Conservation (phyloP, 2,888 invertebrate species). For the Yponomeuta cagnagella region DNA sequence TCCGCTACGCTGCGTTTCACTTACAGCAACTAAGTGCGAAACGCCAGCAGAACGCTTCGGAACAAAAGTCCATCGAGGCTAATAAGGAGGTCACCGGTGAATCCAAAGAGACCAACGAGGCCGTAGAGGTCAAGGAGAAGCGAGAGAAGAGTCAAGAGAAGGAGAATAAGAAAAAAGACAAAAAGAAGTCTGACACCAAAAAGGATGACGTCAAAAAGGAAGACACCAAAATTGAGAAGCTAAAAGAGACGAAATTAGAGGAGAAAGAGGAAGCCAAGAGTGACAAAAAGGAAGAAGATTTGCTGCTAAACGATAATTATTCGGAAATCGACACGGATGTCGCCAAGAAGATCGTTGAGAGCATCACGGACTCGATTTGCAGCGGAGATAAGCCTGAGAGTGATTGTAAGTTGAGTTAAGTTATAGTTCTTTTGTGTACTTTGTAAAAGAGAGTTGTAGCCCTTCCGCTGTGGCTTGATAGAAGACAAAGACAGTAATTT, state of each 20-base stretch:
- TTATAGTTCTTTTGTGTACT: background rate
- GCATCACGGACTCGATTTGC: constrained; percentile 86
- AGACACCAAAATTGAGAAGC: constrained; percentile 25
- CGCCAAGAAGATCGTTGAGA: constrained; percentile 93
- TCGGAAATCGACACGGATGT: constrained; percentile 84
- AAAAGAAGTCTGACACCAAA: constrained; percentile 45
- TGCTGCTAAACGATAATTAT: constrained; percentile 62
- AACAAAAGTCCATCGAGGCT: constrained; percentile 58
- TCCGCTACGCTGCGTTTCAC: constrained; percentile 96
- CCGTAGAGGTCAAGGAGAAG: constrained; percentile 30
- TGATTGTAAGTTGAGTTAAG: constrained; percentile 60
- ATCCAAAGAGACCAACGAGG: constrained; percentile 37
- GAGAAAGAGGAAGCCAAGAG: constrained; percentile 31
- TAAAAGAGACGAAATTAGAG: constrained; percentile 26
- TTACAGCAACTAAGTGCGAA: constrained; percentile 90
- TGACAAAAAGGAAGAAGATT: constrained; percentile 44
- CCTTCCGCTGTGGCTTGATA: too few relatives aligned
- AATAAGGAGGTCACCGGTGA: constrained; percentile 42
- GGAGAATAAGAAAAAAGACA: constrained; percentile 41
- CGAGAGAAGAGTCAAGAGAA: constrained; percentile 46
- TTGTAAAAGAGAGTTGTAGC: too few relatives aligned
- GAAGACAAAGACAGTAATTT: too few relatives aligned
- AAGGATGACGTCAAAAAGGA: constrained; percentile 34
- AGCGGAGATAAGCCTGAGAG: constrained; percentile 85
- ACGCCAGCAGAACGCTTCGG: constrained; percentile 69